Conservation (phyloP, 2,797 vertebrate species). For the Limnodromus scolopaceus region DNA sequence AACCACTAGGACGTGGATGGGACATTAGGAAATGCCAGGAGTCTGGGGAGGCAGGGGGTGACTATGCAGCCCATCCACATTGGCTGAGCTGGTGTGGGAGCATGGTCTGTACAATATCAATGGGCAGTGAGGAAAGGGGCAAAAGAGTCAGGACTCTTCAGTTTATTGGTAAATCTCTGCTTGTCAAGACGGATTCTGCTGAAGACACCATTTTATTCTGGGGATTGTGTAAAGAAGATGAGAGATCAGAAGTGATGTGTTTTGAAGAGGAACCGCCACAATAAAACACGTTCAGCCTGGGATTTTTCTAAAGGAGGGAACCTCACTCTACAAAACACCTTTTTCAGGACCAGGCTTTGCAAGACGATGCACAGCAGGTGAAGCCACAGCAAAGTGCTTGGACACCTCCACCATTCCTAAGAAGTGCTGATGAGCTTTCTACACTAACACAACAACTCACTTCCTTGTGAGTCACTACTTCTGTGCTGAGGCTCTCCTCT, state of each 20-base stretch:
- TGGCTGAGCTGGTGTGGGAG: background rate
- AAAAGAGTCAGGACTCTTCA: background rate
- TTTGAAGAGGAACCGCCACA: background rate
- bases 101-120: rapidly evolving
- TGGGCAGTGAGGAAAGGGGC: background rate
- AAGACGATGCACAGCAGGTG: background rate
- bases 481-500: background rate
- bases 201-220: background rate
- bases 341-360: background rate
- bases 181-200: background rate
- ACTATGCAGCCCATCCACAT: background rate
- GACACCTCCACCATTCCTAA: background rate
- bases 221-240: background rate
- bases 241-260: background rate
- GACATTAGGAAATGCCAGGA: background rate
- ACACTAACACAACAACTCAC: background rate
- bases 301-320: background rate
- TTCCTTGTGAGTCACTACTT: background rate
- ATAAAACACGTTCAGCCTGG: background rate
- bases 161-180: background rate
- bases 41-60: background rate
- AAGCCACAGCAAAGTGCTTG: background rate
- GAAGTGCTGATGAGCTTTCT: background rate
- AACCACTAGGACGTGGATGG: too few relatives aligned
- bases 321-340: background rate